phyloP scores from a whole-genome alignment of 2,113 vertebrate genomes.

The Arizona elegans region DNA sequence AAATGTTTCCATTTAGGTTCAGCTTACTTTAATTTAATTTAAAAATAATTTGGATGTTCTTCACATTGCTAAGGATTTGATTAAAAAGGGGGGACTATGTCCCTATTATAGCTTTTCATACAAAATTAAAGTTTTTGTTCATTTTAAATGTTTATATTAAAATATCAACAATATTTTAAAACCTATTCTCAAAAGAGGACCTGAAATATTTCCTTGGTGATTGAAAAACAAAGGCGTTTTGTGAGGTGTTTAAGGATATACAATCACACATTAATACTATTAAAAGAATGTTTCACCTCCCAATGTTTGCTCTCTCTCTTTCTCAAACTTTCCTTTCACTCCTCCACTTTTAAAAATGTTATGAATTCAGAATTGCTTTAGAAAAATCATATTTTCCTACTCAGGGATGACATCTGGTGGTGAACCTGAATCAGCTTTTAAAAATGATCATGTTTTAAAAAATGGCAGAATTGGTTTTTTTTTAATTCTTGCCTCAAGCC shows the following conservation, averaged over 20 bases:
- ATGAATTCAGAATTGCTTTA: slow-evolving; percentile 26
- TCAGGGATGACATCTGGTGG: slow-evolving; percentile 74
- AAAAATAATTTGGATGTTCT: neutral
- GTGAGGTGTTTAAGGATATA: slow-evolving; percentile 29
- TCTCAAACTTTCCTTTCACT: slow-evolving; percentile 49
- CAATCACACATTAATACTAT: slow-evolving; percentile 44
- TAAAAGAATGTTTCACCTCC: slow-evolving; percentile 41
- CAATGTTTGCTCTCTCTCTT: slow-evolving; percentile 17
- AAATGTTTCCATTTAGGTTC: neutral
- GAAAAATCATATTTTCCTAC: slow-evolving; percentile 65
- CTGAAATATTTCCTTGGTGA: slow-evolving; percentile 19
- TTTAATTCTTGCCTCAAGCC: slow-evolving; percentile 22
- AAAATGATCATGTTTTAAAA: slow-evolving; percentile 32
- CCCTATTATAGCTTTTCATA: neutral
- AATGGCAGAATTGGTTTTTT: neutral
- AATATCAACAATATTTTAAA: slow-evolving; percentile 9
- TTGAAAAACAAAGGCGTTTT: slow-evolving; percentile 5
- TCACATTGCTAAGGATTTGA: accelerated
- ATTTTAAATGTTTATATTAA: slow-evolving; percentile 15
- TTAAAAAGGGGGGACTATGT: neutral
- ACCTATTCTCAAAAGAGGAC: neutral
- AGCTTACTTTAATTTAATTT: neutral
- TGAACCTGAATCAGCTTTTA: slow-evolving; percentile 55
- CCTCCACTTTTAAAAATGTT: slow-evolving; percentile 40
- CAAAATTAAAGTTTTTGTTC: slow-evolving; percentile 6